A percentile compares a stretch with the other conserved stretches of the same genome.
These are phyloP conservation scores for Caenorhabditis japonica DNA, from an alignment of 2,888 invertebrate genomes.

Conservation along the genomic window DNA sequence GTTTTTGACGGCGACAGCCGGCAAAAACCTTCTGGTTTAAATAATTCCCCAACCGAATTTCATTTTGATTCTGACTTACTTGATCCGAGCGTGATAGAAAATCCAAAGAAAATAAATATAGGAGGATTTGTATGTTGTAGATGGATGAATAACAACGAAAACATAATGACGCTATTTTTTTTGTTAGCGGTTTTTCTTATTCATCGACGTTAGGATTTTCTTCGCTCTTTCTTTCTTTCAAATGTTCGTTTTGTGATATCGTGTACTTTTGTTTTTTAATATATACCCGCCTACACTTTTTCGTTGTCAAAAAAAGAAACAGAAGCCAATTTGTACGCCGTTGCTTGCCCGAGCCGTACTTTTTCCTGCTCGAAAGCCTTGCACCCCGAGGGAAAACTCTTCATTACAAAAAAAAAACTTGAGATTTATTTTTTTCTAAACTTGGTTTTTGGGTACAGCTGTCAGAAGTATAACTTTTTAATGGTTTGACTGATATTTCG, in stretches of 20 bases:
- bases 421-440: slow-evolving; percentile 7
- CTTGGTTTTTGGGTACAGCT: slow-evolving; percentile 1
- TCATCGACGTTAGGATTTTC: no score
- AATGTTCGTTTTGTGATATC: no score
- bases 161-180: slow-evolving; percentile 15
- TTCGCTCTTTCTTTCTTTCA: no score
- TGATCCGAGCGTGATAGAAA: no score
- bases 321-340: slow-evolving; percentile 22
- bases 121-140: not conserved
- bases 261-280: no score
- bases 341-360: slow-evolving; percentile 19
- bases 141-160: slow-evolving; percentile 6
- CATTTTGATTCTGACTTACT: no score
- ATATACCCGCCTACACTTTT: no score
- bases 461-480: not conserved
- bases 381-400: slow-evolving; percentile 27
- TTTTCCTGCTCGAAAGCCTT: slow-evolving; percentile 4
- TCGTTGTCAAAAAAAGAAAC: slow-evolving; percentile 7
- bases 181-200: no score
- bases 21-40: no score
- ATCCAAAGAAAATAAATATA: not conserved
- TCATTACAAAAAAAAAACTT: slow-evolving; percentile 18
- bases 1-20: no score
- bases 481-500: no score
- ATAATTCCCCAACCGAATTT: no score